Conservation (phyloP, 1,140 invertebrate genomes). For the Drosophila elegans region DNA sequence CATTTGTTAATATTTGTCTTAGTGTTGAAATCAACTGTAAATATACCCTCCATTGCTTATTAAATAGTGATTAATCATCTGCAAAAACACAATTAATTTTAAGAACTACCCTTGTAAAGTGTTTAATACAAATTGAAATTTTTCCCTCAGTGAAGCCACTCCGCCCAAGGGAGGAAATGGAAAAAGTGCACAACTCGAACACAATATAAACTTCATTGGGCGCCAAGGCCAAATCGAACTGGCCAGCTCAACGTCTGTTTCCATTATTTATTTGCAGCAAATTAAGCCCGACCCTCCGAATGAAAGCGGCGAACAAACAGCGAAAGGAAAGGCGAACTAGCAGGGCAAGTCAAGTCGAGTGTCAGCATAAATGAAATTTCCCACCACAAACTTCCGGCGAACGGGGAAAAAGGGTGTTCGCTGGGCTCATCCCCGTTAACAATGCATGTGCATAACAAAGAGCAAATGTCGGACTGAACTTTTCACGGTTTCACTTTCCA, state of each 20-base stretch:
- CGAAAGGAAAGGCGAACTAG: slow-evolving; percentile 12
- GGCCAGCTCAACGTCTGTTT: slow-evolving; percentile 58
- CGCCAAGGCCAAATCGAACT: slow-evolving; percentile 68
- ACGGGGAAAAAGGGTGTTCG: slow-evolving; percentile 10
- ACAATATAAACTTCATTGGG: slow-evolving; percentile 62
- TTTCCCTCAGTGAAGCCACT: slow-evolving; percentile 5
- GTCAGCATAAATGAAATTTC: slow-evolving; percentile 84
- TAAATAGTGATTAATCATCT: too few species aligned
- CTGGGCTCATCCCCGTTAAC: slow-evolving; percentile 45
- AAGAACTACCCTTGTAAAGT: too few species aligned
- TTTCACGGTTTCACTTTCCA: slow-evolving; percentile 70
- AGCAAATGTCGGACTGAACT: slow-evolving; percentile 53
- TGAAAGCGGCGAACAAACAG: slow-evolving; percentile 11
- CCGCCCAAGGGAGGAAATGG: slow-evolving; percentile 59
- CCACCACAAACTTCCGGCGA: slow-evolving; percentile 78
- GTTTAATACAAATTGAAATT: background rate
- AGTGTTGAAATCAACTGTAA: too few species aligned
- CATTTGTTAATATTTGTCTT: too few species aligned
- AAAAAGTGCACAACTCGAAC: slow-evolving; percentile 68
- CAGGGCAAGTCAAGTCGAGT: slow-evolving; percentile 69
- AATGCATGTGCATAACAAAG: slow-evolving; percentile 71
- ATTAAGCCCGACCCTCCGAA: slow-evolving; percentile 60
- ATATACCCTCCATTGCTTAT: too few species aligned
- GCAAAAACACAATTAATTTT: too few species aligned
- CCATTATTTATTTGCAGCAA: slow-evolving; percentile 81